phyloP scores from a whole-genome alignment of 2,888 invertebrate genomes.

The Polydrusus cervinus region DNA sequence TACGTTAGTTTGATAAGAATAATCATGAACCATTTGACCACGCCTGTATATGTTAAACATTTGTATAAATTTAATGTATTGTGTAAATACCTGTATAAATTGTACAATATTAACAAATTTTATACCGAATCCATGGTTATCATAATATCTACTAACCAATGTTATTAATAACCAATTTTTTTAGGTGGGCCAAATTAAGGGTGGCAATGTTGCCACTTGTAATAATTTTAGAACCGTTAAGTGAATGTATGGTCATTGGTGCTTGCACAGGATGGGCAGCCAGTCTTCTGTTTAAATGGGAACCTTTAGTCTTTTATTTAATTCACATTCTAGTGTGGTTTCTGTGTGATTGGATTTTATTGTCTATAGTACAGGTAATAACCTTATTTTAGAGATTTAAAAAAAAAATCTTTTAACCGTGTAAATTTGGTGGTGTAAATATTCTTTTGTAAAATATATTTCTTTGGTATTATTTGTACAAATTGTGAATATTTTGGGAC shows the following conservation, averaged over 20 bases:
- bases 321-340: constrained; percentile 97
- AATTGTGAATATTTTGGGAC: too few relatives aligned
- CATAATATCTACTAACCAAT: not conserved
- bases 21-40: too few relatives aligned
- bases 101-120: not conserved
- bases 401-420: not conserved
- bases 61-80: too few relatives aligned
- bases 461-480: too few relatives aligned
- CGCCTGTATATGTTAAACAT: too few relatives aligned
- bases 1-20: too few relatives aligned
- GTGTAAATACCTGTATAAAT: too few relatives aligned
- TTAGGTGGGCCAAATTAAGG: constrained; percentile 94
- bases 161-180: constrained; percentile 50
- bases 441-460: too few relatives aligned
- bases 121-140: not conserved
- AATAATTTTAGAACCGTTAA: constrained; percentile 93
- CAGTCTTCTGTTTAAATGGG: constrained; percentile 87
- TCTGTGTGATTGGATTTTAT: constrained; percentile 94
- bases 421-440: not conserved
- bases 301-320: constrained; percentile 92
- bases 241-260: constrained; percentile 95
- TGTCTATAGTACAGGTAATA: constrained; percentile 86
- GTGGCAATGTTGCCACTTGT: constrained; percentile 96
- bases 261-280: constrained; percentile 94
- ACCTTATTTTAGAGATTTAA: constrained; percentile 11